Base-by-base conservation (phyloP, 2,797 vertebrate genomes). In the Mycteria americana region DNA sequence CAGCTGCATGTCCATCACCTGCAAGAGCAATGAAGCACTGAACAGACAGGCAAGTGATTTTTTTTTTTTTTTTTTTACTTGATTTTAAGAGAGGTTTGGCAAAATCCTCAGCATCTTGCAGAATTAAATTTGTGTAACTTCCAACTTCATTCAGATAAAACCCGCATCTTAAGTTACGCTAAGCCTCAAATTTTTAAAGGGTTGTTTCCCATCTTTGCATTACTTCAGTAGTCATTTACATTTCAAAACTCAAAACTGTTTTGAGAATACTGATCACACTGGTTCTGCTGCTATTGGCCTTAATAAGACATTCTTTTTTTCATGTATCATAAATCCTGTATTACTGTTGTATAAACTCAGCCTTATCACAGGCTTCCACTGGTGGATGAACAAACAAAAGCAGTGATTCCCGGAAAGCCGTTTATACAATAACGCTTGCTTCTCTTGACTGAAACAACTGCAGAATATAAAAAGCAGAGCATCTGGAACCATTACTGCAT, bases 321-420 rank as follows among this genome's bases (percentile, higher is more conserved):
- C 35, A 14, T 33, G 41, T 51, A 60, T 70, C 81, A 89, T 79
- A 95, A 89, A 69, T 89, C 81, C 94, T 51, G 13, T 46, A 69
- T 65, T 91, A 69, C 31, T 64, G 62, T 33, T 82, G 35, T 64
- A 51, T 62, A 91, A 91, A 65, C 67, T 70, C 39, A n/a, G 51
- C 57, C 85, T 93, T 93, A 92, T 92, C 85, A 33, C 46, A 75
- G 28, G 62, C 46, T 92, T 89, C 82, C 81, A 92, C 90, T 87
- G 68, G 62, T 56, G 46, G 51, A 75, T 75, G 72, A 75, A 45
- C 62, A 75, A 70, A 92, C 57, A 93, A 79, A 85, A 51, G 62
- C 62, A 83, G 77, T 2, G n/a, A 70, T 37, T 89, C 77, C 27
- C 18, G 0, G 51, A 56, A 86, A 79, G 72, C 46, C 3, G 2